Evolutionary conservation across 37 sponge, comb jelly and placozoan species (phyloP).

Genomic region (Amphimedon queenslandica): DNA sequence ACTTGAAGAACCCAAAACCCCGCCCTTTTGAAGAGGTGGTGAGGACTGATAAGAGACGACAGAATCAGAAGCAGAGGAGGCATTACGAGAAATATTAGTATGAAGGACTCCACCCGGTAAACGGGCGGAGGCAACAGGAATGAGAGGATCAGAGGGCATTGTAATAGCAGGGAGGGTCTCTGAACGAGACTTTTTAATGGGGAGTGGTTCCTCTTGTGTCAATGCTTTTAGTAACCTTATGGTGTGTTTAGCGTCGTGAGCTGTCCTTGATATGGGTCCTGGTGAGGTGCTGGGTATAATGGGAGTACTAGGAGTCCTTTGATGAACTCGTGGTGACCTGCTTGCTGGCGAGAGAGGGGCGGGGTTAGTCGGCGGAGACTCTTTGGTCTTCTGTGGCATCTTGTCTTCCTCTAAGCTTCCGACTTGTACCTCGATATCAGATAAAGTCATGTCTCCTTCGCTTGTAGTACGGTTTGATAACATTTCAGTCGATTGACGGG

Average conservation of each 20-base stretch:
- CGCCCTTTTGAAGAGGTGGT: background rate
- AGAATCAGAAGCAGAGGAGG: constrained; percentile 2
- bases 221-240: background rate
- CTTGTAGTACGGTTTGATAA: no score
- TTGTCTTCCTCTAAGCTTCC: background rate
- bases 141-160: background rate
- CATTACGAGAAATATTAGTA: background rate
- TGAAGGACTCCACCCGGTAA: background rate
- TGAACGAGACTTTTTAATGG: background rate
- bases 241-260: background rate
- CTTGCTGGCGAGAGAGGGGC: background rate
- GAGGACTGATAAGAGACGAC: background rate
- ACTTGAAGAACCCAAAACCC: background rate
- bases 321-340: background rate
- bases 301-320: background rate
- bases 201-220: background rate
- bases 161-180: background rate
- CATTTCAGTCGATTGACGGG: no score
- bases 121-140: background rate
- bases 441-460: no score
- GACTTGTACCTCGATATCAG: background rate
- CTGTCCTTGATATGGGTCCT: no score
- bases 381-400: background rate
- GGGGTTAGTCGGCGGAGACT: background rate
- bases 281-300: background rate